These are phyloP conservation scores for Campoletis sonorensis DNA, from an alignment of 1,140 invertebrate species.

Conservation along the genomic window DNA sequence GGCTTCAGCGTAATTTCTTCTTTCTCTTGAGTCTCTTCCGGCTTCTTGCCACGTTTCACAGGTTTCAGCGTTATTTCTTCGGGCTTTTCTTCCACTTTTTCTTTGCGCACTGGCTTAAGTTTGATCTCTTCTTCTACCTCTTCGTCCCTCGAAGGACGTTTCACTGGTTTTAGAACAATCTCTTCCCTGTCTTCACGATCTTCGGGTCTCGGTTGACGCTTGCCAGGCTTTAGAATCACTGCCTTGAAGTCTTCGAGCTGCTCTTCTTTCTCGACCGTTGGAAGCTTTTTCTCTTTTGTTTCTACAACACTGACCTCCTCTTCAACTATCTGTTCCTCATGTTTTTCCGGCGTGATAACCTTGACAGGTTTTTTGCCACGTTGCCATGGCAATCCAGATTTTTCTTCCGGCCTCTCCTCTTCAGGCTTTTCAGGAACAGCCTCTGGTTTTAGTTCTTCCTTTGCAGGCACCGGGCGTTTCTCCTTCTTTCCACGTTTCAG, in stretches of 20 bases:
- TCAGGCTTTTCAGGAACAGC: constrained; percentile 62
- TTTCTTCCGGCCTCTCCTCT: constrained; percentile 73
- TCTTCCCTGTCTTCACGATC: constrained; percentile 59
- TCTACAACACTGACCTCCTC: constrained; percentile 53
- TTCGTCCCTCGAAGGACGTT: constrained; percentile 60
- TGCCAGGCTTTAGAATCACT: constrained; percentile 48
- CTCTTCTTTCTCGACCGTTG: constrained; percentile 39
- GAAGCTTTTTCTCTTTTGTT: constrained; percentile 59
- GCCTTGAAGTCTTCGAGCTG: constrained; percentile 55
- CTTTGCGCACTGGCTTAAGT: constrained; percentile 56
- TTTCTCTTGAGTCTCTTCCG: constrained; percentile 51
- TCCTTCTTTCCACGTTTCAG: constrained; percentile 59
- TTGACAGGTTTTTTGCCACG: constrained; percentile 68
- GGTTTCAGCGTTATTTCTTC: constrained; percentile 62
- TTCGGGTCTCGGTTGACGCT: constrained; percentile 54
- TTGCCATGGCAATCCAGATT: constrained; percentile 70
- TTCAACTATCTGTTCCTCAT: constrained; percentile 65
- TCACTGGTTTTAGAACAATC: constrained; percentile 69
- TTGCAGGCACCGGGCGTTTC: constrained; percentile 43
- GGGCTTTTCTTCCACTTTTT: constrained; percentile 55
- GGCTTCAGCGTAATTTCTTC: constrained; percentile 69
- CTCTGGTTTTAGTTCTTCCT: constrained; percentile 62
- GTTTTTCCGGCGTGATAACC: constrained; percentile 48
- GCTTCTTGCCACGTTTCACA: constrained; percentile 42
- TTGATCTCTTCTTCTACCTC: constrained; percentile 55